Percentiles rank a stretch among this genome's conserved stretches.
These are phyloP conservation scores for Sphenodon punctatus DNA, from an alignment of 2,797 vertebrate genomes.

Conservation along the genomic window DNA sequence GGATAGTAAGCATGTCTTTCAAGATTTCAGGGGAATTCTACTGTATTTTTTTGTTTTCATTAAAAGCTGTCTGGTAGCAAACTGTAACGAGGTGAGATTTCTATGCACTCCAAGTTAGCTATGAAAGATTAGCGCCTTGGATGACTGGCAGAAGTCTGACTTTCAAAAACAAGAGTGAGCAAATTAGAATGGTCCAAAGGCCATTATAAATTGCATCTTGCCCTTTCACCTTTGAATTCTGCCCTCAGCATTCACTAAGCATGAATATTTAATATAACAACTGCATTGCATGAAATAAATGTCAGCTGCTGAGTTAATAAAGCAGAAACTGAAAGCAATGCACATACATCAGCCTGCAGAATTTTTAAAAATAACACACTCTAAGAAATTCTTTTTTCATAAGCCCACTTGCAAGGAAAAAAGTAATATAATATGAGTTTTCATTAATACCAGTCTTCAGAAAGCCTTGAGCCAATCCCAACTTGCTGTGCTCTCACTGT, in stretches of 20 bases:
- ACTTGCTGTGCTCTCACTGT: conserved; percentile 19
- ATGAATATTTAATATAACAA: conserved; percentile 36
- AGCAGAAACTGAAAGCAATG: conserved; percentile 24
- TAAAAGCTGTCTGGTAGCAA: fast-evolving
- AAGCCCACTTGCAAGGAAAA: conserved; percentile 53
- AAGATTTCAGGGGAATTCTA: neutral
- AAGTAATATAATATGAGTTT: conserved; percentile 56
- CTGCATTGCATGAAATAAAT: neutral
- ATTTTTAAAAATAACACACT: neutral
- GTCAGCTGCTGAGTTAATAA: conserved; percentile 10
- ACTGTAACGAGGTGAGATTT: neutral
- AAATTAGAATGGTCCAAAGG: conserved; percentile 34
- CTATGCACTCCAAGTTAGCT: neutral
- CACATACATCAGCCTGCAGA: neutral
- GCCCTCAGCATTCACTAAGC: neutral
- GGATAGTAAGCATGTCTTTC: too few relatives aligned
- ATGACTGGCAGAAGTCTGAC: neutral
- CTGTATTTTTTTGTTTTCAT: fast-evolving
- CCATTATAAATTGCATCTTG: conserved; percentile 3
- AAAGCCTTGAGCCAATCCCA: conserved; percentile 59
- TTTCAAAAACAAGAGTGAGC: conserved; percentile 19
- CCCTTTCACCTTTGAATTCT: conserved; percentile 49
- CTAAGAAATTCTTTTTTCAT: conserved; percentile 52
- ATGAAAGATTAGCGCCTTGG: neutral
- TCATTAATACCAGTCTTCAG: conserved; percentile 58